These are phyloP conservation scores for Salpingus planirostris DNA, from an alignment of 2,888 invertebrate species.

Conservation along the genomic window DNA sequence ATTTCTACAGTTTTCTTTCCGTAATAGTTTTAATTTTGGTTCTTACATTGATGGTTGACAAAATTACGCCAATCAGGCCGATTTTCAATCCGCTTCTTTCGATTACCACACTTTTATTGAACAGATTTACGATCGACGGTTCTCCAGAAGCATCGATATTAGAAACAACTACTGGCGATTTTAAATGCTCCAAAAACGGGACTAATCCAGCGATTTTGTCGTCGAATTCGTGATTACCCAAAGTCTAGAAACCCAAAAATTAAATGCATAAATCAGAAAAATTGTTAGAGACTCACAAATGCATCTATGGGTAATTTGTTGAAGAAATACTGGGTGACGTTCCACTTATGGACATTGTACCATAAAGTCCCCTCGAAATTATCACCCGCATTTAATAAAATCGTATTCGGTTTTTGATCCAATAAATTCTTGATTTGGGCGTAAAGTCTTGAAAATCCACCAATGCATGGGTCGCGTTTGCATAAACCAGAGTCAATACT, in stretches of 20 bases:
- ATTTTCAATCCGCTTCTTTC: slow-evolving; percentile 55
- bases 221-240: slow-evolving; percentile 86
- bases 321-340: slow-evolving; percentile 62
- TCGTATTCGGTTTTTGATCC: slow-evolving; percentile 41
- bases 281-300: slow-evolving; percentile 5
- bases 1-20: not conserved
- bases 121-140: slow-evolving; percentile 52
- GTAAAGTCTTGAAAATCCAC: slow-evolving; percentile 58
- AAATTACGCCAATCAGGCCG: slow-evolving; percentile 70
- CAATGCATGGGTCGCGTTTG: slow-evolving; percentile 49
- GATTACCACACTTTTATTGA: slow-evolving; percentile 56
- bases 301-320: slow-evolving; percentile 46
- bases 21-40: not conserved
- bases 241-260: slow-evolving; percentile 48
- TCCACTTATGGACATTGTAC: slow-evolving; percentile 66
- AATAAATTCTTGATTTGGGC: slow-evolving; percentile 44
- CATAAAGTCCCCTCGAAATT: slow-evolving; percentile 77
- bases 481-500: slow-evolving; percentile 50
- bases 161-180: slow-evolving; percentile 60
- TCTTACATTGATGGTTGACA: slow-evolving; percentile 56
- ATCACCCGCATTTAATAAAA: slow-evolving; percentile 74
- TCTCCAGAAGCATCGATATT: slow-evolving; percentile 66
- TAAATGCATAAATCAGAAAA: slow-evolving; percentile 3
- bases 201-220: slow-evolving; percentile 61
- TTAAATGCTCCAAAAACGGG: slow-evolving; percentile 56